A percentile compares a stretch with the other conserved stretches of the same genome.
Evolutionary conservation across 2,888 invertebrate genomes (phyloP).

Genomic region (Augiades crinisus): DNA sequence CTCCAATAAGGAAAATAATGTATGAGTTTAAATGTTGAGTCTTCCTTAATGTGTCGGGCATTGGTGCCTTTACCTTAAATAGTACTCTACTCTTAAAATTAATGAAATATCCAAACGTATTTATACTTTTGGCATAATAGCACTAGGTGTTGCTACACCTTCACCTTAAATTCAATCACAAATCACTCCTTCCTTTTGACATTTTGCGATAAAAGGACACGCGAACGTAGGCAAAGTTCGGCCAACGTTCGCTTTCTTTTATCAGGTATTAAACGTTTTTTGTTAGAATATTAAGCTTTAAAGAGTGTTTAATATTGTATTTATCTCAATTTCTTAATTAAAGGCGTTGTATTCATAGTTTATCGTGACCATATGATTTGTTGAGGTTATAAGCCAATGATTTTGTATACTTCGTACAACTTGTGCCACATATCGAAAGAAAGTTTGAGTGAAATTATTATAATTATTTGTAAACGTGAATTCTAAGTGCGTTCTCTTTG

Average conservation of each 20-base stretch:
- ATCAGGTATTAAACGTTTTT: conserved; percentile 56
- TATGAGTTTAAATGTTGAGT: too few species aligned
- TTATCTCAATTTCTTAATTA: conserved; percentile 1
- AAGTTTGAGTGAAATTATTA: conserved; percentile 40
- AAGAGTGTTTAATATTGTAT: conserved; percentile 5
- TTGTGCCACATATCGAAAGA: conserved; percentile 62
- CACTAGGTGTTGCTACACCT: conserved; percentile 2
- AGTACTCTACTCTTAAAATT: too few species aligned
- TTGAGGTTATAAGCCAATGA: conserved; percentile 62
- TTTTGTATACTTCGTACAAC: conserved; percentile 29
- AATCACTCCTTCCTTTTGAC: conserved; percentile 73
- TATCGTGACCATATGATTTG: conserved; percentile 37
- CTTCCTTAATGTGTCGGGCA: too few species aligned
- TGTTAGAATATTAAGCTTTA: conserved; percentile 16
- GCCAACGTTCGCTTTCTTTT: conserved; percentile 70
- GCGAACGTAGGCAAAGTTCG: conserved; percentile 73
- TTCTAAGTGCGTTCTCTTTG: too few species aligned
- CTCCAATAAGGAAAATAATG: too few species aligned
- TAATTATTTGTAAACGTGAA: conserved; percentile 13
- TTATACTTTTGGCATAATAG: too few species aligned
- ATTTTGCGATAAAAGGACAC: conserved; percentile 70
- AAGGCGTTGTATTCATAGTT: conserved; percentile 24
- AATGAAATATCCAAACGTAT: too few species aligned
- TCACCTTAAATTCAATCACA: too few species aligned
- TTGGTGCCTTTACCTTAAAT: too few species aligned